Evolutionary conservation across 2,888 invertebrate genomes (phyloP), one percentile per base, ranked within the genome.

Genomic region (Lasius platythorax): DNA sequence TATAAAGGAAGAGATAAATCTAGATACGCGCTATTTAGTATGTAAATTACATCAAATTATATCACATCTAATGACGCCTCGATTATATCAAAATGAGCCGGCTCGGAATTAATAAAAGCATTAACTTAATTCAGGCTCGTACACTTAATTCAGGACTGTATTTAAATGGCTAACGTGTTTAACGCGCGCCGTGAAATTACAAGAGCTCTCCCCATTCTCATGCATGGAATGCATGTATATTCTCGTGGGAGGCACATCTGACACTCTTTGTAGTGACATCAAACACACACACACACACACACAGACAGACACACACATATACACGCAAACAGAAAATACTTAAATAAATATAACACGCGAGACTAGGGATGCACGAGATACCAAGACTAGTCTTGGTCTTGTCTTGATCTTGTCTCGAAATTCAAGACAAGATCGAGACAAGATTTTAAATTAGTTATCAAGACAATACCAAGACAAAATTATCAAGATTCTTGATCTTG

Each of bases 111-210:
- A 73, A 79, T 81, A 61, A 81, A 46, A 46, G 56, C 61, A 28
- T 73, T 63, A 61, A 37, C 61, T 73, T 73, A 61, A 79, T 79
- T 70, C 72, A 43, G 56, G 15, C 18, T 53, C 30, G 40, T 68
- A 33, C 4, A 43, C 43, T 70, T 70, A 72, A 78, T 79, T 46
- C 58, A 46, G 33, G 18, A 12, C 43, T 43, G 58, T 74, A 61
- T 74, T 81, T 74, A 72, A 81, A 61, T 74, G 58, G 61, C 37
- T 18, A 11, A 23, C 75, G 61, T 74, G 61, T 74, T 81, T 46
- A 72, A 61, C 73, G 23, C 53, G 28, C 33, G 28, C 30, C 33
- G 46, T 61, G 74, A 61, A 74, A 63, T 74, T 63, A 46, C 79
- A 46, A 61, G 46, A 9, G 61, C 33, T 23, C 33, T 12, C 33